Evolutionary conservation across 64 coral and sea anemone species (phyloP).

Genomic region (Hydrozoanthus tunicans): DNA sequence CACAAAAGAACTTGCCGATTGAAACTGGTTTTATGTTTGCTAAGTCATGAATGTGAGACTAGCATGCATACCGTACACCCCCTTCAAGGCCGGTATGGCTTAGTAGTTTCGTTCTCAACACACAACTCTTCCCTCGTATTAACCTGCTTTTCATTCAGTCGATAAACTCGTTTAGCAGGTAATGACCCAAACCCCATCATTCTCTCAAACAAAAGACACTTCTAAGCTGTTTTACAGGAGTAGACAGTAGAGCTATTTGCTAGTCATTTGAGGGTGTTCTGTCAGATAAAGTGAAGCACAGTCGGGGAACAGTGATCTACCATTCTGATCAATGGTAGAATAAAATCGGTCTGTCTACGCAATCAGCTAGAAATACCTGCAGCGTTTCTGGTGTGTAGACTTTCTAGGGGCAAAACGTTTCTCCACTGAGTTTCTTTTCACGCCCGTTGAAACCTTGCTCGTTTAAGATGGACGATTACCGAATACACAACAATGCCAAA

Average conservation of each 20-base stretch:
- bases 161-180: not conserved
- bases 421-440: not conserved
- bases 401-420: not conserved
- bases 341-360: not conserved
- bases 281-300: not conserved
- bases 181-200: not conserved
- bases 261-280: not conserved
- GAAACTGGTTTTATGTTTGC: too few species aligned
- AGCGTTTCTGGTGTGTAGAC: not conserved
- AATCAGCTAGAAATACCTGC: not conserved
- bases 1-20: too few species aligned
- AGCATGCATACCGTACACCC: too few species aligned
- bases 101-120: too few species aligned
- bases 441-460: not conserved
- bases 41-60: too few species aligned
- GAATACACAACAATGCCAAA: not conserved
- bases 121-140: too few species aligned
- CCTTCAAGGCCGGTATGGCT: too few species aligned
- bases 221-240: not conserved
- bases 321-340: not conserved
- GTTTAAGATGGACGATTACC: not conserved
- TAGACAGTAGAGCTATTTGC: not conserved
- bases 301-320: not conserved
- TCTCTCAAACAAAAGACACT: not conserved
- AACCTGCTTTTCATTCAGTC: not conserved